A percentile compares a stretch with the other conserved stretches of the same genome.
Evolutionary conservation across 2,797 vertebrate species (phyloP).

Genomic region (Centropyge bicolor): DNA sequence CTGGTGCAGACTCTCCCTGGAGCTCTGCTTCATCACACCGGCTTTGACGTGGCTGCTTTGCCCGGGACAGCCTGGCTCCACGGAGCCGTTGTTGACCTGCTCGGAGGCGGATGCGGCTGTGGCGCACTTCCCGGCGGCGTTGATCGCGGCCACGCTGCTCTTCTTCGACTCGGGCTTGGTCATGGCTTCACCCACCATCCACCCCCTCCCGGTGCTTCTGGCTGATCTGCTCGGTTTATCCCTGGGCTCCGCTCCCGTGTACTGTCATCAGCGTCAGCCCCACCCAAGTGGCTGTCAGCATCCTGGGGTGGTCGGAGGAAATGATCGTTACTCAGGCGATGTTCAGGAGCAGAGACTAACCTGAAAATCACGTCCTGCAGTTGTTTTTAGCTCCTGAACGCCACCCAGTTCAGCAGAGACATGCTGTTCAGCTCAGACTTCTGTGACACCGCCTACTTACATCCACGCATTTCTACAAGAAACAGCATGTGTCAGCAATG

Average conservation of each 20-base stretch:
- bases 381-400: neutral
- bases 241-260: constrained; percentile 44
- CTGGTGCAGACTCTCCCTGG: constrained; percentile 78
- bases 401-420: neutral
- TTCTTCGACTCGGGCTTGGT: constrained; percentile 82
- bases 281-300: constrained; percentile 73
- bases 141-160: constrained; percentile 57
- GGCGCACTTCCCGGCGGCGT: constrained; percentile 55
- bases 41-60: constrained; percentile 49
- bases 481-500: constrained; percentile 5
- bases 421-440: neutral
- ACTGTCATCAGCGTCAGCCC: constrained; percentile 70
- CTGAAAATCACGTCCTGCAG: constrained; percentile 59
- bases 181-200: constrained; percentile 66
- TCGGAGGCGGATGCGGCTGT: constrained; percentile 59
- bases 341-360: constrained; percentile 26
- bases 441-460: constrained; percentile 12
- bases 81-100: constrained; percentile 69
- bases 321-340: constrained; percentile 30
- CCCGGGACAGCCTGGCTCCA: constrained; percentile 62
- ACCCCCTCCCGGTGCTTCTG: constrained; percentile 1
- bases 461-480: neutral
- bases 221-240: constrained; percentile 34
- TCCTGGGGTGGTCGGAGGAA: constrained; percentile 62
- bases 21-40: constrained; percentile 74